A percentile compares a stretch with the other conserved stretches of the same genome.
Evolutionary conservation across 2,113 vertebrate species (phyloP).

Genomic region (Felis catus): F.catus_Fca126_mat1.0 CM031419.1:214180501-214181000

Average conservation of each 20-base stretch:
- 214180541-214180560: not conserved
- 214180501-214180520: not conserved
- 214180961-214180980: not conserved
- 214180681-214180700: not conserved
- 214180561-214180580: not conserved
- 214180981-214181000: not conserved
- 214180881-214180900: not conserved
- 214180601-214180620: not conserved
- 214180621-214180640: not conserved
- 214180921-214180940: not conserved
- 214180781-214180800: not conserved
- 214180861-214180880: fast-evolving
- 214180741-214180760: not conserved
- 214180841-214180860: not conserved
- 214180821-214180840: not conserved
- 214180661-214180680: not conserved
- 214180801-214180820: not conserved
- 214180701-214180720: not conserved
- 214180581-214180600: not conserved
- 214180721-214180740: not conserved
- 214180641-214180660: not conserved
- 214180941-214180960: not conserved
- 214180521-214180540: not conserved
- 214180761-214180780: not conserved
- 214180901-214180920: not conserved